Conservation (phyloP, 2,888 invertebrate species). For the Nomada lathburiana region DNA sequence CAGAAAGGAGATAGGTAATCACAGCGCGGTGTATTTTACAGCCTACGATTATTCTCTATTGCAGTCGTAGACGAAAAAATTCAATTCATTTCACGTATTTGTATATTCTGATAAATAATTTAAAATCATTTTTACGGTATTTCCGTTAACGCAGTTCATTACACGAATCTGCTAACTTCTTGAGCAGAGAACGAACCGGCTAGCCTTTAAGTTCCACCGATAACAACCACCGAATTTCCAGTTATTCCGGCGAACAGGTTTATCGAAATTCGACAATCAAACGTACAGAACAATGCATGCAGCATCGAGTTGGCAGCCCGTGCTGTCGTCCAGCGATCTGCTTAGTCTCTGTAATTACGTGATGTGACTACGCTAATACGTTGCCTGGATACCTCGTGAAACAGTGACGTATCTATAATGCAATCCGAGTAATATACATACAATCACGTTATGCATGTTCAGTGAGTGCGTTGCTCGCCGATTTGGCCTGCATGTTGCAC, state of each 20-base stretch:
- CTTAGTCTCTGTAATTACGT: conserved; percentile 35
- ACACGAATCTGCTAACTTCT: too few relatives aligned
- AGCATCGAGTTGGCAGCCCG: neutral
- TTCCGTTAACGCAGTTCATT: neutral
- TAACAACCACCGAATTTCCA: neutral
- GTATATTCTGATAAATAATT: too few relatives aligned
- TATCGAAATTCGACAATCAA: neutral
- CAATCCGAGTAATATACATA: conserved; percentile 35
- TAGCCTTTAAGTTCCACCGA: neutral
- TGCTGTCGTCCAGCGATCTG: neutral
- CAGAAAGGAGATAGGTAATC: too few relatives aligned
- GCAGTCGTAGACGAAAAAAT: too few relatives aligned
- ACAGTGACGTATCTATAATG: conserved; percentile 44
- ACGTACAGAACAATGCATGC: neutral
- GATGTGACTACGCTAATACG: conserved; percentile 23
- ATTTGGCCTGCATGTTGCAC: neutral
- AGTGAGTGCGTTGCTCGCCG: conserved; percentile 12
- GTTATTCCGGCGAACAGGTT: conserved; percentile 1
- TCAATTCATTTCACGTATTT: too few relatives aligned
- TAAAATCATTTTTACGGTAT: neutral
- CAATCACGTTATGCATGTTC: conserved; percentile 28
- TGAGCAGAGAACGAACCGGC: neutral
- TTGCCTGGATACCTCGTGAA: neutral
- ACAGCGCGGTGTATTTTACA: too few relatives aligned
- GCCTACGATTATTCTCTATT: too few relatives aligned